phyloP scores from a whole-genome alignment of 2,113 vertebrate species.

The Alosa alosa region DNA sequence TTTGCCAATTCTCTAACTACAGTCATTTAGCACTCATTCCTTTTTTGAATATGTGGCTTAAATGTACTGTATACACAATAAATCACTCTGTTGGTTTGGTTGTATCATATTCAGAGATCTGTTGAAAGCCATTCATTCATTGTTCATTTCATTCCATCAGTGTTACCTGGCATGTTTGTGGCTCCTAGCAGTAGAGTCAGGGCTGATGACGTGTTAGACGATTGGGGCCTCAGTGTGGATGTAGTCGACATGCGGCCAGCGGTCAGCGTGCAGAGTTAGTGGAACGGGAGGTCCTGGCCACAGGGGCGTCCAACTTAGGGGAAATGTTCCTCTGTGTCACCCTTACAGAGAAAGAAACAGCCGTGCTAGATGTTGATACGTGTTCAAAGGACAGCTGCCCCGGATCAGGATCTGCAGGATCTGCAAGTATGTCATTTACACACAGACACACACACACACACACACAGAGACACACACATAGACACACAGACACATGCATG shows the following conservation, averaged over 20 bases:
- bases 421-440: neutral
- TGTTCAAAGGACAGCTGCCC: neutral
- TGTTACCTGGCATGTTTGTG: neutral
- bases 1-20: neutral
- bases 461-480: neutral
- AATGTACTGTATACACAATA: neutral
- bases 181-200: no score
- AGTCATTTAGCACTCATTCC: neutral
- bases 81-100: neutral
- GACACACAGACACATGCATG: constrained; percentile 31
- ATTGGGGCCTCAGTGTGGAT: no score
- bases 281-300: no score
- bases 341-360: neutral
- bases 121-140: neutral
- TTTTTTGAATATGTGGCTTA: neutral
- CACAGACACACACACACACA: neutral
- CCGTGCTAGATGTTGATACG: neutral
- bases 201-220: no score
- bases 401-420: neutral
- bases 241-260: no score
- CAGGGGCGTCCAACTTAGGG: no score
- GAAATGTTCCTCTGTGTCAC: neutral
- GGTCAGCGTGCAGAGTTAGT: no score
- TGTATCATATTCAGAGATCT: neutral
- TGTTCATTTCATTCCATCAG: neutral